These are phyloP conservation scores for Smittia sp. DNA, from an alignment of 2,888 invertebrate genomes.

Conservation along the genomic window DNA sequence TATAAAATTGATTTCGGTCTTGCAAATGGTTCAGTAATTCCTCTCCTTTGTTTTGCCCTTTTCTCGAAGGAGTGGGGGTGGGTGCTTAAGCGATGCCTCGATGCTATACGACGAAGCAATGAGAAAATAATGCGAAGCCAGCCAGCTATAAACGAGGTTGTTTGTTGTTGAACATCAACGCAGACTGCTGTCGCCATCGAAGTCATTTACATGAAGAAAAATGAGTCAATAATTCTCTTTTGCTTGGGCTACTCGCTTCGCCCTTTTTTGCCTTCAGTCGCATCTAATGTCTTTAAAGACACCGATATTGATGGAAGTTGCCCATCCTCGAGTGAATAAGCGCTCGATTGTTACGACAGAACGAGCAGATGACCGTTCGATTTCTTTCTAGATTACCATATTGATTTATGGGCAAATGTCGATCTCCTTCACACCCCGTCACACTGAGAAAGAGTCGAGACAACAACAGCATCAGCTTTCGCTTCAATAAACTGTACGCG, in stretches of 20 bases:
- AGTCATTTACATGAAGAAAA: not conserved
- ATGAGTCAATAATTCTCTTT: conserved; percentile 17
- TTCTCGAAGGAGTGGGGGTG: not conserved
- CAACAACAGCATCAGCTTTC: not conserved
- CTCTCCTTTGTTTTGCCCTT: not conserved
- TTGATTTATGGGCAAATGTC: conserved; percentile 9
- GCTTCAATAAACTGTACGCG: not conserved
- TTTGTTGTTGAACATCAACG: conserved; percentile 16
- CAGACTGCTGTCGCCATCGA: conserved; percentile 34
- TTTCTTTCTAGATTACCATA: conserved; percentile 29
- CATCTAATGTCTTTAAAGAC: not conserved
- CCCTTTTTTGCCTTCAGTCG: conserved; percentile 2
- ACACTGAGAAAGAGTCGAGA: not conserved
- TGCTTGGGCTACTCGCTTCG: not conserved
- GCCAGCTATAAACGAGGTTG: conserved; percentile 18
- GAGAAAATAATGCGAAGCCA: conserved; percentile 16
- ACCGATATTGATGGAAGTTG: not conserved
- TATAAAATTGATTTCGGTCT: conserved; percentile 4
- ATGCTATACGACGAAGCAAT: conserved; percentile 22
- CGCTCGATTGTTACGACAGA: not conserved
- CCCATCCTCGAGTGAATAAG: not conserved
- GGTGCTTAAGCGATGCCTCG: not conserved
- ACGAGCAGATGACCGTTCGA: not conserved
- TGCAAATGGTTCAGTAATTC: not conserved
- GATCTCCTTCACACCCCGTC: not conserved